Base-by-base conservation (phyloP, 2,113 vertebrate species). In the Atrichornis clamosus region DNA sequence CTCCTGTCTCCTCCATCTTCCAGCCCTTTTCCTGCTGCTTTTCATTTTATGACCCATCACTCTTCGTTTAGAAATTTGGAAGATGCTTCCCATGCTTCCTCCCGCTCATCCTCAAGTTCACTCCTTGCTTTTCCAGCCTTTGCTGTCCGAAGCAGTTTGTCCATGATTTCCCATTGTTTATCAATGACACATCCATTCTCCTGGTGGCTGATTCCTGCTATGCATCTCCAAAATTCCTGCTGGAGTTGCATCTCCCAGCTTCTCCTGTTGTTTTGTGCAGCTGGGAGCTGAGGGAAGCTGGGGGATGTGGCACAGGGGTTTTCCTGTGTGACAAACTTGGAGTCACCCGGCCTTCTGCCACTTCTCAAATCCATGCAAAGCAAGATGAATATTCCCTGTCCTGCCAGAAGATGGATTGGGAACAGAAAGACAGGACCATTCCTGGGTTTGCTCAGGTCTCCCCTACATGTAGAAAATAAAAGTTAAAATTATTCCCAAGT, bases 401-500 rank as follows among this genome's bases (percentile, higher is more conserved):
- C 39, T 69, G 62, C 72, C 28, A 3, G 30, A 12, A 47, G 28
- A 1, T 3, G 15, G 60, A 11, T 3, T 84, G 64, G 49, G 7
- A 49, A 35, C 0, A 0, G 9, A 56, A 42, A 28, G 4, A 41
- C 53, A 69, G 27, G 62, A 33, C 24, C 2, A 3, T 39, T 26
- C 2, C 56, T 55, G 23, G 3, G 7, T 35, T 50, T 46, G 26
- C 18, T 46, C 11, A 20, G 44, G 20, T n/a, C 35, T 49, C n/a
- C 3, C 11, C 3, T 3, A 9, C 0, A 0, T 4, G n/a, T 2
- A 55, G 85, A 56, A 94, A 65, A 65, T 62, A 42, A 68, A 53
- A 5, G 13, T n/a, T 35, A 19, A 53, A 64, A 16, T 44, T 0
- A 1, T 44, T 59, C 70, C 41, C 5, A 4, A 19, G 37, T 24